These are phyloP conservation scores for Phengaris alcon DNA, from an alignment of 2,888 invertebrate species.

Conservation along the genomic window DNA sequence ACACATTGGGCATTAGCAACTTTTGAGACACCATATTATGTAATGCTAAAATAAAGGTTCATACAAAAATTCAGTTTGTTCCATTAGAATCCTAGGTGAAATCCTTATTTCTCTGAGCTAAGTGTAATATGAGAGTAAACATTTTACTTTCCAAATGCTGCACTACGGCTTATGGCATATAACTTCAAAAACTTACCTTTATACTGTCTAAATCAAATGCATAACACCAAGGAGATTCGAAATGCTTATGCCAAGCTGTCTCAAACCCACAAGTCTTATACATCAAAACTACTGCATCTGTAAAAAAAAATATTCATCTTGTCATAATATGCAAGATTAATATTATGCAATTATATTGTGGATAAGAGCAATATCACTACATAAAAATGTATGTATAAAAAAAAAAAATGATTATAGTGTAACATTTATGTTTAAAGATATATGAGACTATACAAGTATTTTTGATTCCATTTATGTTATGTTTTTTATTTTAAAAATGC, in stretches of 20 bases:
- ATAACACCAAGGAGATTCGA: conserved; percentile 88
- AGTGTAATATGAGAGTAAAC: too few species aligned
- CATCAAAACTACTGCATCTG: conserved; percentile 82
- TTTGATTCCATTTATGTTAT: too few species aligned
- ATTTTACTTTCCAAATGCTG: too few species aligned
- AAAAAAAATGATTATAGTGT: neutral
- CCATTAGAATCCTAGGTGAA: too few species aligned
- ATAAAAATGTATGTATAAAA: neutral
- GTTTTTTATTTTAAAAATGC: too few species aligned
- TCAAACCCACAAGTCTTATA: conserved; percentile 89
- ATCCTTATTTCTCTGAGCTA: too few species aligned
- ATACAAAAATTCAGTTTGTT: too few species aligned
- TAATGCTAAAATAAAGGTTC: too few species aligned
- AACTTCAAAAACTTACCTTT: conserved; percentile 48
- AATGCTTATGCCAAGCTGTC: conserved; percentile 85
- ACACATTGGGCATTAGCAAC: too few species aligned
- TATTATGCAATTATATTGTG: neutral
- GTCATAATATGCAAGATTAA: neutral
- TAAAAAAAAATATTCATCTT: conserved; percentile 33
- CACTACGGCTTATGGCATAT: too few species aligned
- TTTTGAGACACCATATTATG: too few species aligned
- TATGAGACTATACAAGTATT: too few species aligned
- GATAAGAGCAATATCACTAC: neutral
- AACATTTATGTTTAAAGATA: neutral
- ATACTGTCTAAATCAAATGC: conserved; percentile 82